Conservation (phyloP, 2,113 vertebrate genomes). For the Mus spicilegus region DNA sequence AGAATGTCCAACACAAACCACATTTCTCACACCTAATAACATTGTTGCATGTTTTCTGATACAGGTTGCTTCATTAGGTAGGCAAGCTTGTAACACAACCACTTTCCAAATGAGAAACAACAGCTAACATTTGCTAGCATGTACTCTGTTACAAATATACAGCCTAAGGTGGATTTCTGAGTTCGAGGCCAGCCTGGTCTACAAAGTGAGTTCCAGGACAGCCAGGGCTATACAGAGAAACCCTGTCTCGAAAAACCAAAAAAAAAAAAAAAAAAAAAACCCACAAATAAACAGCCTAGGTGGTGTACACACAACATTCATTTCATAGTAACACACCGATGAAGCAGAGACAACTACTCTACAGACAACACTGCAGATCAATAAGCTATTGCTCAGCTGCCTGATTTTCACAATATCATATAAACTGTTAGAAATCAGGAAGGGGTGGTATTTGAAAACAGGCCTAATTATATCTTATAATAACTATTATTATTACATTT, state of each 20-base stretch:
- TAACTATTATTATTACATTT: neutral
- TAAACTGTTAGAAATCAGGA: neutral
- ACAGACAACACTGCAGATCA: conserved; percentile 1
- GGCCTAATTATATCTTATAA: neutral
- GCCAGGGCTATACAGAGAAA: too few species aligned
- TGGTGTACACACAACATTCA: conserved; percentile 8
- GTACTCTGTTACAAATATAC: conserved; percentile 9
- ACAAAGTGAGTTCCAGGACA: too few species aligned
- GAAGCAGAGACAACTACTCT: conserved; percentile 50
- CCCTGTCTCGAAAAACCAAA: too few species aligned
- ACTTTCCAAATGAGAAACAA: conserved; percentile 1
- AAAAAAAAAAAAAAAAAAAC: too few species aligned
- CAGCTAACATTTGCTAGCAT: neutral
- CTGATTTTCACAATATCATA: conserved; percentile 12
- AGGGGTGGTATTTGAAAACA: conserved; percentile 12
- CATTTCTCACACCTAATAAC: conserved; percentile 13
- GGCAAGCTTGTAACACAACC: neutral
- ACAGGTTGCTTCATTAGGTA: neutral
- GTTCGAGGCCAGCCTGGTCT: too few species aligned
- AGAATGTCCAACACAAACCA: neutral
- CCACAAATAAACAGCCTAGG: neutral
- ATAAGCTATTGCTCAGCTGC: neutral
- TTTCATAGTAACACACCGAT: conserved; percentile 24
- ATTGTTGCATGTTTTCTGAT: neutral
- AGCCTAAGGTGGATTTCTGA: neutral